Percentiles rank a stretch among this genome's conserved stretches.
These are phyloP conservation scores for Paratilapia polleni DNA, from an alignment of 2,113 vertebrate genomes.

Conservation along the genomic window DNA sequence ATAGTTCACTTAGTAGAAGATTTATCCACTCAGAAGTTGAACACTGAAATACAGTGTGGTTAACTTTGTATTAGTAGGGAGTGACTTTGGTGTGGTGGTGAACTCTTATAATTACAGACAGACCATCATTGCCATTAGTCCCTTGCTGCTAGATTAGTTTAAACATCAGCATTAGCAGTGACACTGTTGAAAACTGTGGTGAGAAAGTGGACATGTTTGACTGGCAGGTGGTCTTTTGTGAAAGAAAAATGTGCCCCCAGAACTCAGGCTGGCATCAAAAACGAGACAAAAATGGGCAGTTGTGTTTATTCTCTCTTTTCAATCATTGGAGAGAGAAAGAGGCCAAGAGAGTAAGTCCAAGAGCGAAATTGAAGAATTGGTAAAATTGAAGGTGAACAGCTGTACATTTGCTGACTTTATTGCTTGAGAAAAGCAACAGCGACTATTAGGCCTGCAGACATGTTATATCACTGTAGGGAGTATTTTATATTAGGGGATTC, in stretches of 20 bases:
- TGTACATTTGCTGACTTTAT: constrained; percentile 20
- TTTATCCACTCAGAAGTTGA: background rate
- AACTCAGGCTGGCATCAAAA: background rate
- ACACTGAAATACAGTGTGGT: background rate
- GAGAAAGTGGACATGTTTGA: background rate
- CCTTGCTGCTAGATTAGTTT: background rate
- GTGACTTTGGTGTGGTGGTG: background rate
- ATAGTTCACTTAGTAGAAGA: background rate
- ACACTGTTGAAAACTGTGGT: background rate
- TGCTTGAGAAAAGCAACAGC: constrained; percentile 17
- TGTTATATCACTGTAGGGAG: constrained; percentile 8
- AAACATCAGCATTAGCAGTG: background rate
- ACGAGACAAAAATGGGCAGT: background rate
- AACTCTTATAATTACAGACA: background rate
- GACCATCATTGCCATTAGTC: background rate
- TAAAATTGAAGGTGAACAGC: constrained; percentile 7
- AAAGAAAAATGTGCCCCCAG: background rate
- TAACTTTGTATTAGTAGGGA: background rate
- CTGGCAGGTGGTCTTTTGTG: background rate
- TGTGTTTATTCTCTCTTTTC: background rate
- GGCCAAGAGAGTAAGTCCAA: background rate
- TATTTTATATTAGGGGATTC: background rate
- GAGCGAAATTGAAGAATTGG: background rate
- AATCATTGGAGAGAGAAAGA: background rate
- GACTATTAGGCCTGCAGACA: constrained; percentile 7